phyloP scores from a whole-genome alignment of 2,888 invertebrate genomes.

The Zaprionus obscuricornis region DNA sequence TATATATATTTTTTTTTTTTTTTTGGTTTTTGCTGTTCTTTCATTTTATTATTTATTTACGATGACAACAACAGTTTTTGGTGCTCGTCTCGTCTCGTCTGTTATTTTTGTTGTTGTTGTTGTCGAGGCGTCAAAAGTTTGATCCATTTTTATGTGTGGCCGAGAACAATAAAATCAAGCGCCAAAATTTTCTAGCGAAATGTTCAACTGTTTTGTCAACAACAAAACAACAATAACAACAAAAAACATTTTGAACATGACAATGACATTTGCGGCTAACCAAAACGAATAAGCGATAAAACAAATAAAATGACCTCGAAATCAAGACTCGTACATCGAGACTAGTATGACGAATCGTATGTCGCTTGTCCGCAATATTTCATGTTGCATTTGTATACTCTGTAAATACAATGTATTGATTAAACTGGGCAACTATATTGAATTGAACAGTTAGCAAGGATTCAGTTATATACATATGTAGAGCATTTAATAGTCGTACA shows the following conservation, averaged over 20 bases:
- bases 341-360: slow-evolving; percentile 14
- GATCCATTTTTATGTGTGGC: slow-evolving; percentile 61
- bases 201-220: slow-evolving; percentile 35
- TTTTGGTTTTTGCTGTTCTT: slow-evolving; percentile 20
- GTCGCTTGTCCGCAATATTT: not conserved
- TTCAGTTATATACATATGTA: too few species aligned
- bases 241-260: slow-evolving; percentile 28
- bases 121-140: slow-evolving; percentile 57
- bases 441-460: too few species aligned
- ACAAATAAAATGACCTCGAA: slow-evolving; percentile 25
- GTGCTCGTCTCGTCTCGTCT: slow-evolving; percentile 14
- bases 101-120: slow-evolving; percentile 13
- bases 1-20: not conserved
- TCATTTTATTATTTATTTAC: slow-evolving; percentile 57
- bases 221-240: slow-evolving; percentile 5
- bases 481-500: too few species aligned
- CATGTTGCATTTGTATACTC: slow-evolving; percentile 17
- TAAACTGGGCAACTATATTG: too few species aligned
- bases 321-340: too few species aligned
- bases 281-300: slow-evolving; percentile 25
- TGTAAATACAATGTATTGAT: not conserved
- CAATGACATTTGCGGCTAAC: slow-evolving; percentile 34
- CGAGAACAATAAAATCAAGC: slow-evolving; percentile 48
- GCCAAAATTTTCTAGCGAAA: slow-evolving; percentile 40
- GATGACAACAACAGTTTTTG: slow-evolving; percentile 47